Conservation (phyloP, 2,113 vertebrate genomes). For the Pavo muticus region DNA sequence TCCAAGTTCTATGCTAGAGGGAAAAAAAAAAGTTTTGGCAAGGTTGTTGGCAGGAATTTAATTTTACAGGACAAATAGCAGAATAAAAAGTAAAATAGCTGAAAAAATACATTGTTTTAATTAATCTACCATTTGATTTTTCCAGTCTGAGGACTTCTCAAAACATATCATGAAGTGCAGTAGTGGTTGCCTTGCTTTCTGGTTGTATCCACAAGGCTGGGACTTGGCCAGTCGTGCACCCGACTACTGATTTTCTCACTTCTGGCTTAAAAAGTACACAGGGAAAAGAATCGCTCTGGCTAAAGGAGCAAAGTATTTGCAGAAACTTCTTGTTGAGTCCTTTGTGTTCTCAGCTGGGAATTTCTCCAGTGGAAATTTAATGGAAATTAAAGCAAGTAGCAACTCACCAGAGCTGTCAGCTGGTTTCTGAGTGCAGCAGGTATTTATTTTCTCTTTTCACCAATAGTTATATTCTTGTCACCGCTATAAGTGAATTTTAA, state of each 20-base stretch:
- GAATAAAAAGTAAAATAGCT: not conserved
- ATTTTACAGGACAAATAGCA: not conserved
- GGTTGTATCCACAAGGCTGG: not conserved
- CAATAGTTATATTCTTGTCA: not conserved
- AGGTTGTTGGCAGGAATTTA: not conserved
- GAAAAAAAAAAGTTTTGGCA: not conserved
- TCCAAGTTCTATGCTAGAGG: not conserved
- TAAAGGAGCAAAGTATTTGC: constrained; percentile 7
- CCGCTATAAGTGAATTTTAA: not conserved
- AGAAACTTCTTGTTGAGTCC: constrained; percentile 4
- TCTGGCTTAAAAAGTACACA: not conserved
- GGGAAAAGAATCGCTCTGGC: not conserved
- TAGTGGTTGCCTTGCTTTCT: not conserved
- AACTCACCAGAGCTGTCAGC: not conserved
- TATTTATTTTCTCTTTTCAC: constrained; percentile 53
- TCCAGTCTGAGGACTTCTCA: not conserved
- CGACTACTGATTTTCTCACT: not conserved
- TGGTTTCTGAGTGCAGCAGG: constrained; percentile 28
- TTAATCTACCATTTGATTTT: not conserved
- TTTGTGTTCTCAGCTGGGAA: constrained; percentile 8
- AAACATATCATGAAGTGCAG: not conserved
- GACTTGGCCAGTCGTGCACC: not conserved
- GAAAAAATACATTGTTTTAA: not conserved
- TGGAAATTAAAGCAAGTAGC: constrained; percentile 37
- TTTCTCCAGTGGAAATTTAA: constrained; percentile 33